Conservation (phyloP, 2,113 vertebrate genomes). For the Parus major region DNA sequence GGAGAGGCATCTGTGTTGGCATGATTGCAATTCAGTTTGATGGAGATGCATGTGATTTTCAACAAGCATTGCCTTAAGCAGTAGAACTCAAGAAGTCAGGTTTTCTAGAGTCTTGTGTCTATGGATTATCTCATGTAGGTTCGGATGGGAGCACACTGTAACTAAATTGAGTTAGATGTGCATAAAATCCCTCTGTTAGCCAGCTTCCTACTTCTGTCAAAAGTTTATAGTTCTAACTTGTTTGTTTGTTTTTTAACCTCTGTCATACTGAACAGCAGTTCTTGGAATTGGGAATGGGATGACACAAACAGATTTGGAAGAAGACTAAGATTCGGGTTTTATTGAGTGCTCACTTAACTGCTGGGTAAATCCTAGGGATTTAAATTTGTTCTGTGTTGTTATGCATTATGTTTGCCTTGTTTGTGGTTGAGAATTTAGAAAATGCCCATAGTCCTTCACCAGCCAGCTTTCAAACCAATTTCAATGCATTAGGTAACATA, state of each 20-base stretch:
- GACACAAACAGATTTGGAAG: not conserved
- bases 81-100: not conserved
- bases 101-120: not conserved
- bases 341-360: not conserved
- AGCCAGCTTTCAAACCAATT: not conserved
- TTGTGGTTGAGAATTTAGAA: not conserved
- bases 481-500: not conserved
- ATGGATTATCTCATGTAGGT: not conserved
- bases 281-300: not conserved
- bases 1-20: not conserved
- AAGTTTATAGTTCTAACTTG: not conserved
- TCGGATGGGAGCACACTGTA: not conserved
- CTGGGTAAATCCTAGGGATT: not conserved
- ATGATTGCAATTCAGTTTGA: not conserved
- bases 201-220: not conserved
- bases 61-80: not conserved
- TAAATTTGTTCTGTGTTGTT: not conserved
- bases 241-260: not conserved
- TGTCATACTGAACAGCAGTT: not conserved
- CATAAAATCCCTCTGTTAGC: not conserved
- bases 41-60: not conserved
- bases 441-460: not conserved
- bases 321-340: not conserved
- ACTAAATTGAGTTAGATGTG: not conserved
- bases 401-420: not conserved